phyloP scores from a whole-genome alignment of 2,888 invertebrate species.

The Drosophila falleni region DNA sequence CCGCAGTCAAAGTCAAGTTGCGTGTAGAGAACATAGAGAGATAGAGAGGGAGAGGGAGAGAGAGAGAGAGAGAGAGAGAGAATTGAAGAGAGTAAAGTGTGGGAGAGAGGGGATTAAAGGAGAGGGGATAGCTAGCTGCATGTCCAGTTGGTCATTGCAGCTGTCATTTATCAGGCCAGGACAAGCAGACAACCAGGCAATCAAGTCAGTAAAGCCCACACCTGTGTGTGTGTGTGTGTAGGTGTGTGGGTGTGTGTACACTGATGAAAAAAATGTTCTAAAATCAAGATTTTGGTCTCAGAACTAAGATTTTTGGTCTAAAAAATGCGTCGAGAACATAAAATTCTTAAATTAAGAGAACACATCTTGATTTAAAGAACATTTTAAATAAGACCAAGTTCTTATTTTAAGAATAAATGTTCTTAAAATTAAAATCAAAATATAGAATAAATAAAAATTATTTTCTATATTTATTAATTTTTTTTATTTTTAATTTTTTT shows the following conservation, averaged over 20 bases:
- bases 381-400: too few relatives aligned
- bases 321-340: too few relatives aligned
- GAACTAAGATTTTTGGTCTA: too few relatives aligned
- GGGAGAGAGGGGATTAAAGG: background rate
- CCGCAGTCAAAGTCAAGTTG: conserved; percentile 40
- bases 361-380: too few relatives aligned
- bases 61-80: background rate
- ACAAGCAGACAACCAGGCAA: conserved; percentile 32
- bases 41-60: background rate
- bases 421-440: too few relatives aligned
- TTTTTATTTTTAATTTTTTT: too few relatives aligned
- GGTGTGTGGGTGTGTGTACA: background rate
- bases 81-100: background rate
- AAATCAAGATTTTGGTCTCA: too few relatives aligned
- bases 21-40: background rate
- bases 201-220: conserved; percentile 41
- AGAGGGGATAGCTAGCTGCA: background rate
- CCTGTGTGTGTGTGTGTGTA: background rate
- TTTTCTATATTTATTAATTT: too few relatives aligned
- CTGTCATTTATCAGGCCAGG: conserved; percentile 65
- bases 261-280: too few relatives aligned
- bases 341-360: too few relatives aligned
- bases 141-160: conserved; percentile 53
- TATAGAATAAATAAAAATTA: too few relatives aligned
- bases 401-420: too few relatives aligned